Conservation (phyloP, 2,888 invertebrate species). For the Eueremaeus valkanovi region DNA sequence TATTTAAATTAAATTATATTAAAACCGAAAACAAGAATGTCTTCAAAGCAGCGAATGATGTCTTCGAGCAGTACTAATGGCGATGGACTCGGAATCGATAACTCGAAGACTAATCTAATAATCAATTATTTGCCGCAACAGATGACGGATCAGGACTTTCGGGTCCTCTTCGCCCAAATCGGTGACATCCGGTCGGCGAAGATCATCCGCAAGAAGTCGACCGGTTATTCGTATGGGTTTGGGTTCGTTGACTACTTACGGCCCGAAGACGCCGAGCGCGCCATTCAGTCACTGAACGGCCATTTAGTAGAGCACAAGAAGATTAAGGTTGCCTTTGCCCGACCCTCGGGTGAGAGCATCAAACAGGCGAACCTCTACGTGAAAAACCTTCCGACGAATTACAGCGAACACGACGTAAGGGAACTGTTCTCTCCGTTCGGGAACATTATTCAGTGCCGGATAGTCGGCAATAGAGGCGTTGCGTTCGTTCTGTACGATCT, state of each 20-base stretch:
- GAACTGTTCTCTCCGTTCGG: constrained; percentile 82
- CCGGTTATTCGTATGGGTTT: constrained; percentile 93
- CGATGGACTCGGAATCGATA: constrained; percentile 26
- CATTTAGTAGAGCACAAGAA: constrained; percentile 83
- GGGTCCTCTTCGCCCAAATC: constrained; percentile 78
- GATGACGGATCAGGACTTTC: constrained; percentile 80
- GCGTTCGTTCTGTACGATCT: constrained; percentile 79
- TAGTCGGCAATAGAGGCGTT: constrained; percentile 81
- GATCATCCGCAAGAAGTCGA: constrained; percentile 61
- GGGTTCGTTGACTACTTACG: constrained; percentile 88
- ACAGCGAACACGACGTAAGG: constrained; percentile 69
- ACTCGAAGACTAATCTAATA: constrained; percentile 70
- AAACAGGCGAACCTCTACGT: constrained; percentile 92
- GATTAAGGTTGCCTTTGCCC: constrained; percentile 87
- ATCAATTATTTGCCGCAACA: constrained; percentile 93
- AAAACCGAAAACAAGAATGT: background rate
- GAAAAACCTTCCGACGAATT: constrained; percentile 69
- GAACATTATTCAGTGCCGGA: constrained; percentile 84
- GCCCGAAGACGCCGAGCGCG: constrained; percentile 77
- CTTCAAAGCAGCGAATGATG: constrained; percentile 3
- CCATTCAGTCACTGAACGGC: constrained; percentile 81
- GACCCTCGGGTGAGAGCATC: constrained; percentile 84
- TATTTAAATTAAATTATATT: too few species aligned
- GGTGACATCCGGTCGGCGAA: constrained; percentile 85
- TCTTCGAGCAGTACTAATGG: constrained; percentile 1